phyloP scores from a whole-genome alignment of 2,888 invertebrate genomes.

The Lasiommata megera region DNA sequence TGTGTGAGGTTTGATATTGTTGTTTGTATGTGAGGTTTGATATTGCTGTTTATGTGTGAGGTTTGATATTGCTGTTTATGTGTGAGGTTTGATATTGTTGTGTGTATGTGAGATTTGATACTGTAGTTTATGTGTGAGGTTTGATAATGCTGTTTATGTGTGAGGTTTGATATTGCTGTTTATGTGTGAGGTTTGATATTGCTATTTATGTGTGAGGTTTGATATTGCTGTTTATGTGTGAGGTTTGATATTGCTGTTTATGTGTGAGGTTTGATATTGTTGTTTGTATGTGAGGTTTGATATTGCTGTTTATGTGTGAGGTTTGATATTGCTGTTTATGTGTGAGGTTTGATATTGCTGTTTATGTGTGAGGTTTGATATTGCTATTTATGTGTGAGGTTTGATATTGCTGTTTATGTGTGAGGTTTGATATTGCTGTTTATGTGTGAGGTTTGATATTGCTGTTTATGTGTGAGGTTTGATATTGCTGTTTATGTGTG shows the following conservation, averaged over 20 bases:
- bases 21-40: background rate
- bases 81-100: constrained; percentile 44
- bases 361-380: no score
- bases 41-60: background rate
- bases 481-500: background rate
- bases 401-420: no score
- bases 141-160: background rate
- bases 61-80: constrained; percentile 36
- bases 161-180: background rate
- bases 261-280: background rate
- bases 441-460: no score
- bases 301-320: background rate
- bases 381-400: no score
- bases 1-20: background rate
- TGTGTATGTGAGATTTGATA: no score
- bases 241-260: no score
- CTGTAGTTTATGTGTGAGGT: background rate
- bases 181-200: background rate
- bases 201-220: background rate
- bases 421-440: no score
- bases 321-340: background rate
- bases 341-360: no score
- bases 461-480: no score
- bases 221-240: no score
- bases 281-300: background rate